A percentile compares a stretch with the other conserved stretches of the same genome.
Evolutionary conservation across 2,797 vertebrate genomes (phyloP).

Genomic region (Betta splendens): DNA sequence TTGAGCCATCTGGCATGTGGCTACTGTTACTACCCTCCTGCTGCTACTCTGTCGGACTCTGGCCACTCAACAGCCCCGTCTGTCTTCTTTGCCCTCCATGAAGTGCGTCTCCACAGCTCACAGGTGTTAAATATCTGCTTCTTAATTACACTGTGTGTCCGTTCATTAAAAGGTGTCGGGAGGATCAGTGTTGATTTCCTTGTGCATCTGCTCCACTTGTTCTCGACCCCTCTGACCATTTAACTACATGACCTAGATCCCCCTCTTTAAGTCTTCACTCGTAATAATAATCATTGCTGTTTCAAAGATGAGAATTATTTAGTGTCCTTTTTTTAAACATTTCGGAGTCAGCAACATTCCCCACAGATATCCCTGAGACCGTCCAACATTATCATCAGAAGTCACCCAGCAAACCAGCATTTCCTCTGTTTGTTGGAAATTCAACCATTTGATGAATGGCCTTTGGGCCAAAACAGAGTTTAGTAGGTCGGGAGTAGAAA

Average conservation of each 20-base stretch:
- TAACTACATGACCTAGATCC: slow-evolving; percentile 74
- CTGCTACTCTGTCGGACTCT: slow-evolving; percentile 41
- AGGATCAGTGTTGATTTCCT: slow-evolving; percentile 22
- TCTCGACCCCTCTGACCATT: slow-evolving; percentile 9
- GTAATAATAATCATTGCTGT: slow-evolving; percentile 61
- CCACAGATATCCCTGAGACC: slow-evolving; percentile 49
- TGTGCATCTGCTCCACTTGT: slow-evolving; percentile 41
- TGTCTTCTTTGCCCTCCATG: slow-evolving; percentile 43
- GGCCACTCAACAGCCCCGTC: slow-evolving; percentile 45
- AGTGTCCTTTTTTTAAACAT: slow-evolving; percentile 34
- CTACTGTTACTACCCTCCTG: slow-evolving; percentile 52
- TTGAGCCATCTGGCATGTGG: slow-evolving; percentile 61
- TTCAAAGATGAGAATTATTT: slow-evolving; percentile 33
- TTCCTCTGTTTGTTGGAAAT: slow-evolving; percentile 73
- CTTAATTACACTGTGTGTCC: slow-evolving; percentile 30
- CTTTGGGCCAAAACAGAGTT: slow-evolving; percentile 51
- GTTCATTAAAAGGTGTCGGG: slow-evolving; percentile 27
- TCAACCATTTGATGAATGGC: slow-evolving; percentile 62
- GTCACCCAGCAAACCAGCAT: slow-evolving; percentile 44
- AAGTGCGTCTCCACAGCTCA: slow-evolving; percentile 34
- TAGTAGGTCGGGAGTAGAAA: slow-evolving; percentile 51
- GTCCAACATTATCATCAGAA: slow-evolving; percentile 52
- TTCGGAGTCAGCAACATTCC: slow-evolving; percentile 33
- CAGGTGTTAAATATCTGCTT: slow-evolving; percentile 20
- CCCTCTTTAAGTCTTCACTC: slow-evolving; percentile 56